Evolutionary conservation across 2,888 invertebrate genomes (phyloP).

Genomic region (Leucophenga maculata): DNA sequence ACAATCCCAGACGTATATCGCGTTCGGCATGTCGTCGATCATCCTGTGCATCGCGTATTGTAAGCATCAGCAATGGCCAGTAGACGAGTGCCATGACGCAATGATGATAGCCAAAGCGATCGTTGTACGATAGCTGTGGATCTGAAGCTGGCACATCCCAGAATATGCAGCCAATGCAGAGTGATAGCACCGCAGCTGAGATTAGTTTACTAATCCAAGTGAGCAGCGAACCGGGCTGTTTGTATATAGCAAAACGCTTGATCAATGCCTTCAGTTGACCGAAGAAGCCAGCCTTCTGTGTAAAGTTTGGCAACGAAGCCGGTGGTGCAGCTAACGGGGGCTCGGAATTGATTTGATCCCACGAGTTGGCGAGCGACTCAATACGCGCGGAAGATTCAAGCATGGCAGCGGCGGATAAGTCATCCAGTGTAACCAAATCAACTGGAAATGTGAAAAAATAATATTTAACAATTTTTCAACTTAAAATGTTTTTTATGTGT

Average conservation of each 20-base stretch:
- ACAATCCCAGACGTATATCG: slow-evolving; percentile 86
- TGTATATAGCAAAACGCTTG: slow-evolving; percentile 78
- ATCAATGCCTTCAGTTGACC: slow-evolving; percentile 81
- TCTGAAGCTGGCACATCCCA: slow-evolving; percentile 90
- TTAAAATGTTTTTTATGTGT: no score
- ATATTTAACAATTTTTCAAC: no score
- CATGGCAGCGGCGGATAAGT: slow-evolving; percentile 94
- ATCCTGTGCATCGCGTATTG: slow-evolving; percentile 71
- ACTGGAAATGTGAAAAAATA: slow-evolving; percentile 75
- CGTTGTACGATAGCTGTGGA: slow-evolving; percentile 81
- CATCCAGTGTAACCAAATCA: slow-evolving; percentile 93
- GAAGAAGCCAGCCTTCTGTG: slow-evolving; percentile 78
- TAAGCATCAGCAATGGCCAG: slow-evolving; percentile 84
- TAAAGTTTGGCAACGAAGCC: slow-evolving; percentile 80
- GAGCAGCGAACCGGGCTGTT: slow-evolving; percentile 87
- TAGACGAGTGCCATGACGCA: slow-evolving; percentile 83
- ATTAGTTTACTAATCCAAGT: slow-evolving; percentile 85
- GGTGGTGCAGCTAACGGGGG: slow-evolving; percentile 80
- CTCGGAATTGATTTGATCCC: slow-evolving; percentile 73
- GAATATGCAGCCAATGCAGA: slow-evolving; percentile 88
- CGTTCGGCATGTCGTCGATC: slow-evolving; percentile 80
- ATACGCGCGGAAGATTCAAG: slow-evolving; percentile 94
- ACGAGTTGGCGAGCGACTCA: slow-evolving; percentile 87
- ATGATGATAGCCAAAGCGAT: slow-evolving; percentile 90
- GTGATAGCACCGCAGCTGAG: slow-evolving; percentile 85